Percentiles rank a stretch among this genome's conserved stretches.
Evolutionary conservation across 1,140 invertebrate species (phyloP).

Genomic region (Tribolium madens): DNA sequence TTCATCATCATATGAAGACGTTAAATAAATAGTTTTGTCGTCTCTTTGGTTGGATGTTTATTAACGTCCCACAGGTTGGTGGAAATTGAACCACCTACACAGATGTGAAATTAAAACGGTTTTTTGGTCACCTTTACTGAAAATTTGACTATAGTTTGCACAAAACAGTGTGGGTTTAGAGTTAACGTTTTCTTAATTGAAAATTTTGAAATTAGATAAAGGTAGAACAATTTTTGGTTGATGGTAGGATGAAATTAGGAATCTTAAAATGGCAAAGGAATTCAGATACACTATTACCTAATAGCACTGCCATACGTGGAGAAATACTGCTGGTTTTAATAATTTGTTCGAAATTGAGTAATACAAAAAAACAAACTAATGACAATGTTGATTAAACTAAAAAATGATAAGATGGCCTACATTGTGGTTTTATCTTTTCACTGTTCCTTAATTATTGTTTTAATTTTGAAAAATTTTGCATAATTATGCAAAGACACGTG

Average conservation of each 20-base stretch:
- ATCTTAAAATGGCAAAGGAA: background rate
- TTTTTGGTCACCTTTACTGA: too few relatives aligned
- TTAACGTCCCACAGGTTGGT: too few relatives aligned
- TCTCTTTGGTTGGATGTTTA: too few relatives aligned
- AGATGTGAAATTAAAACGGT: too few relatives aligned
- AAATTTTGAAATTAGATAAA: background rate
- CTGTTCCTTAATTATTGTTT: background rate
- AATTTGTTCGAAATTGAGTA: background rate
- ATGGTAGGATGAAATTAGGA: too few relatives aligned
- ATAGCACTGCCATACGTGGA: background rate
- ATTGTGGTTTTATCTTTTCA: background rate
- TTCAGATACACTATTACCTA: background rate
- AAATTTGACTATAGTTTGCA: too few relatives aligned
- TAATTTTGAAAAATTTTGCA: background rate
- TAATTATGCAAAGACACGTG: background rate
- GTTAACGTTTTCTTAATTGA: too few relatives aligned
- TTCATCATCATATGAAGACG: background rate
- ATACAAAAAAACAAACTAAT: background rate
- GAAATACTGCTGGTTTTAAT: background rate
- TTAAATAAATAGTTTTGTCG: background rate
- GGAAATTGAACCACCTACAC: too few relatives aligned
- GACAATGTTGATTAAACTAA: background rate
- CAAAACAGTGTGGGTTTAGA: too few relatives aligned
- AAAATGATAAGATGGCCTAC: background rate
- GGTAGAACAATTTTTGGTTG: background rate